Percentiles rank a stretch among this genome's conserved stretches.
Evolutionary conservation across 2,888 invertebrate genomes (phyloP).

Genomic region (Sylvicola cinctus): DNA sequence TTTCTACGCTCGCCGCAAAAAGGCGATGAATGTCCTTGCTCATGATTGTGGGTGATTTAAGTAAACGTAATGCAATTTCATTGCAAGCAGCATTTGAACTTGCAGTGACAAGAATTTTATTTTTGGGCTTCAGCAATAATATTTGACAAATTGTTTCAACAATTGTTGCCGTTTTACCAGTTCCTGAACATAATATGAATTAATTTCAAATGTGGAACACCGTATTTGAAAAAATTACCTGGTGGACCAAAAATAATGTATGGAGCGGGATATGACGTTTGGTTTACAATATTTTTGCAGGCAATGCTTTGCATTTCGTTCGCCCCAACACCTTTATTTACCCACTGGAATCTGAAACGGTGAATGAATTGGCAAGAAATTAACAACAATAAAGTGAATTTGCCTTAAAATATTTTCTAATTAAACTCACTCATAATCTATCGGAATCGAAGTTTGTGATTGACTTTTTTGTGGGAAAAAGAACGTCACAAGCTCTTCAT

Average conservation of each 20-base stretch:
- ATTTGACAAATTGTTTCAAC: conserved; percentile 50
- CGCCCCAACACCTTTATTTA: too few relatives aligned
- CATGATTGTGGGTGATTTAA: too few relatives aligned
- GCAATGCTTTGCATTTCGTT: conserved; percentile 43
- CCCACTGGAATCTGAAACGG: too few relatives aligned
- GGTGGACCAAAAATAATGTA: conserved; percentile 78
- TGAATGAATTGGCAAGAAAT: too few relatives aligned
- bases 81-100: conserved; percentile 56
- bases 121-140: conserved; percentile 16
- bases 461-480: too few relatives aligned
- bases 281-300: conserved; percentile 41
- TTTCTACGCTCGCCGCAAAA: conserved; percentile 12
- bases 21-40: too few relatives aligned
- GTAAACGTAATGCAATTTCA: conserved; percentile 32
- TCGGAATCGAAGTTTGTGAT: too few relatives aligned
- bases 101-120: conserved; percentile 37
- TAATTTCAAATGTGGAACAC: too few relatives aligned
- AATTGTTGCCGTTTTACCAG: conserved; percentile 50
- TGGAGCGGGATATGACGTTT: conserved; percentile 40
- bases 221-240: conserved; percentile 42
- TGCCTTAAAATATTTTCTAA: too few relatives aligned
- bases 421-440: too few relatives aligned
- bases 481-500: too few relatives aligned
- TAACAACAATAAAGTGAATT: too few relatives aligned
- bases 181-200: conserved; percentile 26